Evolutionary conservation across 2,113 vertebrate species (phyloP).

Genomic region (Callocephalon fimbriatum): DNA sequence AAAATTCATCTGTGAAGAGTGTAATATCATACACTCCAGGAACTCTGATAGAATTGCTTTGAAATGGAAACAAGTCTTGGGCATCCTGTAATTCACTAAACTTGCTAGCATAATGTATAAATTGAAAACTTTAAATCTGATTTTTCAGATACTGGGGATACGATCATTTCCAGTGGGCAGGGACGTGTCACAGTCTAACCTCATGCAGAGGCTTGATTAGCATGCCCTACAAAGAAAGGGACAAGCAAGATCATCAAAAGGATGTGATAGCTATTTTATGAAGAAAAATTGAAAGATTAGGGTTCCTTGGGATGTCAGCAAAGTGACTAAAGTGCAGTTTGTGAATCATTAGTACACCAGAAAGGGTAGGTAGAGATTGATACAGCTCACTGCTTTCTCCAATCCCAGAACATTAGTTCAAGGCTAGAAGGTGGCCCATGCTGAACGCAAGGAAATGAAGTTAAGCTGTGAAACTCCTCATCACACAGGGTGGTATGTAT

Average conservation of each 20-base stretch:
- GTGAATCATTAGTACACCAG: not conserved
- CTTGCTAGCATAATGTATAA: rapidly evolving
- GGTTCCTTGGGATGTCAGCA: not conserved
- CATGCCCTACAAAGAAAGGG: not conserved
- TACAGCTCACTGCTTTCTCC: rapidly evolving
- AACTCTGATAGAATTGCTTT: not conserved
- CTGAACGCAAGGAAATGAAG: not conserved
- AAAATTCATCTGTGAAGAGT: not conserved
- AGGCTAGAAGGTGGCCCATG: rapidly evolving
- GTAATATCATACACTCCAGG: not conserved
- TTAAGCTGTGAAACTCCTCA: not conserved
- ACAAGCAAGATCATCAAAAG: not conserved
- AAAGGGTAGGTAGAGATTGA: rapidly evolving
- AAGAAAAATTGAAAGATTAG: not conserved
- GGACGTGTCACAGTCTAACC: not conserved
- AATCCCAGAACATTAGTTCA: rapidly evolving
- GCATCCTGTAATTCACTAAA: not conserved
- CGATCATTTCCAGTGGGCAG: rapidly evolving
- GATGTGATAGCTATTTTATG: not conserved
- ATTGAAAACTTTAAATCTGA: not conserved
- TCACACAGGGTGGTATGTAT: rapidly evolving
- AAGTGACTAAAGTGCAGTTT: not conserved
- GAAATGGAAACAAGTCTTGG: not conserved
- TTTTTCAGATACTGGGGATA: not conserved
- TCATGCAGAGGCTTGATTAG: rapidly evolving